Base-by-base conservation (phyloP, 2,113 vertebrate species). In the Cyprinodon variegatus region DNA sequence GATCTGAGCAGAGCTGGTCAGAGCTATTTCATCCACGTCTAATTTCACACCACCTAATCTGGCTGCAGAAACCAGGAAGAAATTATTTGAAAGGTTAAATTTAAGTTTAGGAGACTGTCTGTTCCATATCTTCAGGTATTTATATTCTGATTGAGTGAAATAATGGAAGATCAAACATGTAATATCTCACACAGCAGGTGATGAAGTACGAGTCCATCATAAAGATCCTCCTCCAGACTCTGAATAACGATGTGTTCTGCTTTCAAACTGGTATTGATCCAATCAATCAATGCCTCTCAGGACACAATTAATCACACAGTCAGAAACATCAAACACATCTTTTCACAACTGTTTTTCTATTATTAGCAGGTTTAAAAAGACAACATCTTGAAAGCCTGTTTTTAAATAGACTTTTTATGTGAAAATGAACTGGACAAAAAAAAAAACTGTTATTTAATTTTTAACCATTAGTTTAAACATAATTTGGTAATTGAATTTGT, bases 161-260 rank as follows among this genome's bases (percentile, higher is more conserved):
- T 61, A 70, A 86, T 66, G 46, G 22, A 64, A 76, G 61, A 60
- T 61, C 4, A 79, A 74, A 63, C 46, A 46, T 72, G 61, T 3
- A 50, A 79, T 11, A 65, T 76, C 95, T 96, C 90, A 99, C 98
- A 93, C 80, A 98, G 88, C 43, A 99, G 95, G 87, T 99, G 97
- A 88, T 99, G 96, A 82, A 99, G 93, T 14, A 99, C 93, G 65
- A 99, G 93, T 15, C 98, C 97, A 10, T 99, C 97, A 0, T 88
- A 99, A 17, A 99, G 74, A 88, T 99, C 98, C 74, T 98, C 96
- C 78, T 98, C 96, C 90, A 99, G 83, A 79, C 88, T 95, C 84
- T 93, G 95, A 62, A 97, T 96, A 45, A 98, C 94, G 1, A 99
- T 96, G 85, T 99, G 96, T 61, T 99, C 96, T 0, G 82, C 36